Evolutionary conservation across 2,113 vertebrate genomes (phyloP), one percentile per base, ranked within the genome.

Genomic region (Zapornia atra): DNA sequence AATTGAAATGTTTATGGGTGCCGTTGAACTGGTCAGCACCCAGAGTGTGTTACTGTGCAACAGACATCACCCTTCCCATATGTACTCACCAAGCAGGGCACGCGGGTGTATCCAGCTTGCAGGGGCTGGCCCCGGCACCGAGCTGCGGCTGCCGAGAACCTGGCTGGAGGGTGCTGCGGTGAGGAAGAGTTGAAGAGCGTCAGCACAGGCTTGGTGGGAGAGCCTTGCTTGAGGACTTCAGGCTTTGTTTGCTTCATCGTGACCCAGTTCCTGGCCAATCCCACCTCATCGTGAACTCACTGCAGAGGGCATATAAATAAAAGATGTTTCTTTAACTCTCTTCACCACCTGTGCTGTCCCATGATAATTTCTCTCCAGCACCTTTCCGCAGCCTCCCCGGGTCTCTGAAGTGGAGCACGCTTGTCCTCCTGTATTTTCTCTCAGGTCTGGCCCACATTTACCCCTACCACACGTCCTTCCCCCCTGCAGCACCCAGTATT

Each of bases 151-250:
- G 33, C 29, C 6, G 0, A 60, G 59, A 69, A 20, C 42, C 53
- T 48, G 76, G 12, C 29, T 3, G 57, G 48, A 82, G 34, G 26
- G 7, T 28, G 69, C 36, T 38, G 38, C 7, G 2, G 59, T 51
- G n/a, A 18, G n/a, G 19, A 54, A 20, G 40, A 60, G 15, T 5
- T 4, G 0, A 0, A 36, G 29, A 65, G 7, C 61, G 31, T 34
- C 3, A 0, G 60, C 57, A 40, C 0, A 0, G 34, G 25, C 34
- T 63, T 0, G 0, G 57, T 6, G 1, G 19, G 6, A 12, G 31
- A 22, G 42, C 29, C 82, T 69, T 0, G 0, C 54, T 66, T n/a
- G 6, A 54, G 88, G 80, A 63, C 51, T 88, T 91, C 40, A 42
- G 60, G 51, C 46, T 50, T 68, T 75, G 56, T 94, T 94, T 91